Evolutionary conservation across 1,140 invertebrate species (phyloP), one percentile per base, ranked within the genome.

Genomic region (Heliconius eleuchia): DNA sequence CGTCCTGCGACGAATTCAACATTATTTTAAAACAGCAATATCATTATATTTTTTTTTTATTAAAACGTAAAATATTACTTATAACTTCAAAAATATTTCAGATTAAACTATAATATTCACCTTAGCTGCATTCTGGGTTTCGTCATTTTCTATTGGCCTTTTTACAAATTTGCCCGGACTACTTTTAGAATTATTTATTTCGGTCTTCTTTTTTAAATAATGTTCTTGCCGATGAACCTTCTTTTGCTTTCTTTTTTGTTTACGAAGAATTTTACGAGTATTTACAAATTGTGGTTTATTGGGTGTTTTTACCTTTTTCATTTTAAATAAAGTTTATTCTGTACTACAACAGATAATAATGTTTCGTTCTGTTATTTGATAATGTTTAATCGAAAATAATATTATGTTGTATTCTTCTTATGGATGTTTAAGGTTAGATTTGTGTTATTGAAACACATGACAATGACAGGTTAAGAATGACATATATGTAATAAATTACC

Each of bases 181-280:
- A 77, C 81, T 80, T 18, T 80, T 80, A 46, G 72, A 39, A 37
- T 86, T 71, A 27, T 76, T 74, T 52, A 78, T 52, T 4, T 80
- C 77, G 79, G 71, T 86, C 83, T 90, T 92, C 83, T 93, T 91
- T 76, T 92, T 94, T 8, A 86, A 79, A 84, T 92, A 93, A 71
- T 93, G 91, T 73, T 93, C 90, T 76, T 89, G 84, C 7, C 89
- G 86, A 46, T 93, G 85, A 74, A 87, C 73, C 73, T 94, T 94
- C 75, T 94, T 94, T 57, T 89, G 84, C 37, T 88, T 88, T 46
- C 92, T 85, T 74, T 94, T 92, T 78, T 93, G 86, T 81, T 93
- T 93, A 13, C 92, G 87, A 37, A 90, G 37, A 27, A 83, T 83
- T 87, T 94, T 93, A 46, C 92, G 84, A 2, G 85, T 85, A 60